These are phyloP conservation scores for Microtus oregoni DNA, from an alignment of 2,113 vertebrate genomes.

Conservation along the genomic window DNA sequence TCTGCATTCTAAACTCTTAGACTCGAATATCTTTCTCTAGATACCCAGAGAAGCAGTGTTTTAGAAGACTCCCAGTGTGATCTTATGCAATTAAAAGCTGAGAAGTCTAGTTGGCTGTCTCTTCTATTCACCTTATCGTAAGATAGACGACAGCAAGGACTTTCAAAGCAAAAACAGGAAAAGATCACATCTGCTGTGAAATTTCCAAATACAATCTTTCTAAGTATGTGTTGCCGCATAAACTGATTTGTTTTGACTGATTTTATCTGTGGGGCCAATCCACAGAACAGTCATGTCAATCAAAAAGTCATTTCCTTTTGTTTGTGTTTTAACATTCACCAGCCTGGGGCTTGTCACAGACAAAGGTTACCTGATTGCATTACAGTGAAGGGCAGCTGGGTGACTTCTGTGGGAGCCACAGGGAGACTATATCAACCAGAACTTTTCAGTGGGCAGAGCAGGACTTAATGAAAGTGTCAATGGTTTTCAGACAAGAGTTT, in stretches of 20 bases:
- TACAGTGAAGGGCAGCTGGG: constrained; percentile 6
- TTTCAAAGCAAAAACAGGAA: constrained; percentile 62
- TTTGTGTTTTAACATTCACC: constrained; percentile 71
- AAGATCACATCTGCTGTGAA: constrained; percentile 60
- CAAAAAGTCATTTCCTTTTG: constrained; percentile 79
- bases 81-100: constrained; percentile 57
- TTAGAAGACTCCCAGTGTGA: constrained; percentile 10
- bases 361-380: constrained; percentile 71
- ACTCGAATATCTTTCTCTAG: constrained; percentile 16
- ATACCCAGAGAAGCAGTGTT: not conserved
- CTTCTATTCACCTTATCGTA: constrained; percentile 40
- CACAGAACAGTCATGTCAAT: constrained; percentile 61
- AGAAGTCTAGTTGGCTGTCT: constrained; percentile 3
- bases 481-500: constrained; percentile 52
- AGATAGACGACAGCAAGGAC: constrained; percentile 59
- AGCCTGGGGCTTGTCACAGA: constrained; percentile 68
- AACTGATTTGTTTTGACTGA: constrained; percentile 75
- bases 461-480: constrained; percentile 67
- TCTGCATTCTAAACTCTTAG: constrained; percentile 37
- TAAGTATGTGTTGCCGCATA: constrained; percentile 66
- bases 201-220: constrained; percentile 65
- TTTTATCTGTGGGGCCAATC: constrained; percentile 71
- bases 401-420: constrained; percentile 46
- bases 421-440: constrained; percentile 41
- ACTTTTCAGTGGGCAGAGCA: constrained; percentile 35